Evolutionary conservation across 2,113 vertebrate genomes (phyloP).

Genomic region (Eulemur rufifrons): DNA sequence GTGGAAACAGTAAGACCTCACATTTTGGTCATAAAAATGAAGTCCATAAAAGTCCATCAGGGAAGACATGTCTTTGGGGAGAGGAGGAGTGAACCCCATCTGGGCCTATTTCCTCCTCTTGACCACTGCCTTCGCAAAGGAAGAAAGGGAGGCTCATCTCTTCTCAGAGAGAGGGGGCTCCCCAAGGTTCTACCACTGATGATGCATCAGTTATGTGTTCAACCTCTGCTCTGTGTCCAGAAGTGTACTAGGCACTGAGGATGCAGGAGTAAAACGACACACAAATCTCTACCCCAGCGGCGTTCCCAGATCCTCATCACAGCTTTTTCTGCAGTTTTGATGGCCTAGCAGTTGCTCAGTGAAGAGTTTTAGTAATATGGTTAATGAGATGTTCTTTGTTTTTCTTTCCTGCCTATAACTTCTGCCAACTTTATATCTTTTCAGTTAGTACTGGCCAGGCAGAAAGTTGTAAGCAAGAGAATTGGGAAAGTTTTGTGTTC

Average conservation of each 20-base stretch:
- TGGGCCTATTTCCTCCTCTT: background rate
- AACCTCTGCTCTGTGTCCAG: background rate
- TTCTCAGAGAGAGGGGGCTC: background rate
- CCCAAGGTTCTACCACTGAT: too few species aligned
- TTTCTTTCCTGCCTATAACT: background rate
- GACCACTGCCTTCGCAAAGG: background rate
- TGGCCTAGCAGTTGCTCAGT: background rate
- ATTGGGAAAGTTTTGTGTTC: background rate
- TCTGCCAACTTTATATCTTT: background rate
- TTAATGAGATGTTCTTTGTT: background rate
- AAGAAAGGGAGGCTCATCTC: background rate
- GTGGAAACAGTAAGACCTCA: background rate
- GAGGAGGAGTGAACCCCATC: background rate
- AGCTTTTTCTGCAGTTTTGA: background rate
- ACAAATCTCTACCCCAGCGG: background rate
- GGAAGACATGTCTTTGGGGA: background rate
- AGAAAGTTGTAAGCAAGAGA: constrained; percentile 10
- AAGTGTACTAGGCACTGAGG: background rate
- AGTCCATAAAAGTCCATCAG: background rate
- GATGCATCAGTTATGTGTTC: background rate
- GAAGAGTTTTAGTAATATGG: background rate
- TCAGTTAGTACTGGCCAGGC: background rate
- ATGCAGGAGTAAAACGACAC: background rate
- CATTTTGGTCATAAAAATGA: background rate
- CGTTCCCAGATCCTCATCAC: background rate